Evolutionary conservation across 2,797 vertebrate species (phyloP).

Genomic region (Tapirus indicus): DNA sequence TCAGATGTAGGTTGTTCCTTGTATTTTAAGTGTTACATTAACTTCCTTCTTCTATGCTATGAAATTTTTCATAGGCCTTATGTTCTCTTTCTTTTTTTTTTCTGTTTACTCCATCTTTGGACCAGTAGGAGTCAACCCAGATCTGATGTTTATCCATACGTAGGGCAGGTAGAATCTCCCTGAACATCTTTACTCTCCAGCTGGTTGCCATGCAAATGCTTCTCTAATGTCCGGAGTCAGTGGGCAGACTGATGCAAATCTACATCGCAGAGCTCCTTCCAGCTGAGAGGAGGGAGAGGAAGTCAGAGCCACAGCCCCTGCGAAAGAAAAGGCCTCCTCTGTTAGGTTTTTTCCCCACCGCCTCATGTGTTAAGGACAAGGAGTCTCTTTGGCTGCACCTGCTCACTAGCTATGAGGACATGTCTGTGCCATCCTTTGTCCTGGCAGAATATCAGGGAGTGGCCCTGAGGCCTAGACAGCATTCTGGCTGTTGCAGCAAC

Average conservation of each 20-base stretch:
- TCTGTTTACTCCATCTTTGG: slow-evolving; percentile 30
- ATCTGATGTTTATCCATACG: background rate
- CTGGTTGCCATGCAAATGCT: background rate
- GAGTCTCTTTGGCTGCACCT: background rate
- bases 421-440: background rate
- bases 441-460: background rate
- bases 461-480: background rate
- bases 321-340: background rate
- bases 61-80: background rate
- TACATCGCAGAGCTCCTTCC: background rate
- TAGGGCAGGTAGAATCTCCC: background rate
- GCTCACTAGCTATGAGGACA: background rate
- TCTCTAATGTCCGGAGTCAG: background rate
- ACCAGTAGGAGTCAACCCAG: background rate
- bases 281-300: background rate
- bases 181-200: background rate
- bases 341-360: too few relatives aligned
- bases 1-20: slow-evolving; percentile 31
- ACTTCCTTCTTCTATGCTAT: background rate
- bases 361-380: background rate
- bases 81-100: background rate
- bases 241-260: background rate
- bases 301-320: background rate
- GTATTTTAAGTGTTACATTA: slow-evolving; percentile 41
- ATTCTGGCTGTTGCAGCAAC: background rate